Conservation (phyloP, 2,113 vertebrate species). For the Ellobius talpinus region DNA sequence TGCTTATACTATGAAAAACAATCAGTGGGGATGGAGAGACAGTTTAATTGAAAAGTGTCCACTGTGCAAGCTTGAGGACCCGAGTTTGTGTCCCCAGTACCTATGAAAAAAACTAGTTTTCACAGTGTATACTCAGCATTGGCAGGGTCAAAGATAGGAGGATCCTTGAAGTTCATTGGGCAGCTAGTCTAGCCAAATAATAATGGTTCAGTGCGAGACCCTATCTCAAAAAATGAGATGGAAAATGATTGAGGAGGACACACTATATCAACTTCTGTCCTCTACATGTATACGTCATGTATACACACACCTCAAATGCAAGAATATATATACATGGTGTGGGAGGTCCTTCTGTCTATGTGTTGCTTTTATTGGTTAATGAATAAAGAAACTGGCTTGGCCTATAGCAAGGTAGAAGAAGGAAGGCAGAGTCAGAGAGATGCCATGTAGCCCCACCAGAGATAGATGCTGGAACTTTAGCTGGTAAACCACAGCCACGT, state of each 20-base stretch:
- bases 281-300: no score
- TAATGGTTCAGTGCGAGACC: neutral
- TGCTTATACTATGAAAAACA: neutral
- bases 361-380: no score
- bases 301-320: neutral
- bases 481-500: no score
- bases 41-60: neutral
- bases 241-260: neutral
- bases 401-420: no score
- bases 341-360: no score
- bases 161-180: neutral
- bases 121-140: neutral
- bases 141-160: neutral
- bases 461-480: no score
- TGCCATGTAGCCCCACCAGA: no score
- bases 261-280: no score
- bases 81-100: neutral
- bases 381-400: no score
- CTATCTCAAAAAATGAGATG: neutral
- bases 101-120: neutral
- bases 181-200: neutral
- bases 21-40: neutral
- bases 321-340: neutral
- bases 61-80: no score
- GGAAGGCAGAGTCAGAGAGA: no score